A percentile compares a stretch with the other conserved stretches of the same genome.
Evolutionary conservation across 2,113 vertebrate species (phyloP).

Genomic region (Setophaga kirtlandii): DNA sequence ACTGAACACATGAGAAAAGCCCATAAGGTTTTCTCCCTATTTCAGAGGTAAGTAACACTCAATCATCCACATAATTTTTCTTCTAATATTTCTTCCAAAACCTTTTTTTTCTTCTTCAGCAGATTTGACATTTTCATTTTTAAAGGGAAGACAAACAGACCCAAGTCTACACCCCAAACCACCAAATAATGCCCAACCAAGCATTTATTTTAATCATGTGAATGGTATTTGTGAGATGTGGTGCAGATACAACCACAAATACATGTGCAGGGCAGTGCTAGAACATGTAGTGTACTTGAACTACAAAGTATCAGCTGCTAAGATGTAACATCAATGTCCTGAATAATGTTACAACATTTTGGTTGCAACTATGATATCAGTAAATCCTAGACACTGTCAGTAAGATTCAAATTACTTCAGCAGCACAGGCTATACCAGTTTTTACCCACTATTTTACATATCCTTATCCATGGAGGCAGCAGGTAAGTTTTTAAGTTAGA

Average conservation of each 20-base stretch:
- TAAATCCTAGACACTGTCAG: not conserved
- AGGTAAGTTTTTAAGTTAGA: not conserved
- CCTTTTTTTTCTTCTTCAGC: not conserved
- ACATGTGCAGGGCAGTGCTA: not conserved
- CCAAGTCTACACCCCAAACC: not conserved
- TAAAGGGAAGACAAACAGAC: not conserved
- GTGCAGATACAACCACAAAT: not conserved
- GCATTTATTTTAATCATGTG: not conserved
- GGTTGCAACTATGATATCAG: not conserved
- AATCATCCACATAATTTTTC: not conserved
- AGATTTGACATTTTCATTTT: not conserved
- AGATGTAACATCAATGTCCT: not conserved
- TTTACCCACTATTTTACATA: not conserved
- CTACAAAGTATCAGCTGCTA: not conserved
- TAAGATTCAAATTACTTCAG: not conserved
- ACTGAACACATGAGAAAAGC: not conserved
- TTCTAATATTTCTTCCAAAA: not conserved
- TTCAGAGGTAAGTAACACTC: not conserved
- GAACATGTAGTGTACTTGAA: not conserved
- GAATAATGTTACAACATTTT: not conserved
- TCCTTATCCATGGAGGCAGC: not conserved
- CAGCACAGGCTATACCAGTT: not conserved
- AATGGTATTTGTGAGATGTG: not conserved
- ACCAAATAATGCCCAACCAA: not conserved
- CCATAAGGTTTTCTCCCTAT: not conserved